These are phyloP conservation scores for Imbricaverruca yamaguchii DNA, from an alignment of 2,888 invertebrate genomes.

Conservation along the genomic window DNA sequence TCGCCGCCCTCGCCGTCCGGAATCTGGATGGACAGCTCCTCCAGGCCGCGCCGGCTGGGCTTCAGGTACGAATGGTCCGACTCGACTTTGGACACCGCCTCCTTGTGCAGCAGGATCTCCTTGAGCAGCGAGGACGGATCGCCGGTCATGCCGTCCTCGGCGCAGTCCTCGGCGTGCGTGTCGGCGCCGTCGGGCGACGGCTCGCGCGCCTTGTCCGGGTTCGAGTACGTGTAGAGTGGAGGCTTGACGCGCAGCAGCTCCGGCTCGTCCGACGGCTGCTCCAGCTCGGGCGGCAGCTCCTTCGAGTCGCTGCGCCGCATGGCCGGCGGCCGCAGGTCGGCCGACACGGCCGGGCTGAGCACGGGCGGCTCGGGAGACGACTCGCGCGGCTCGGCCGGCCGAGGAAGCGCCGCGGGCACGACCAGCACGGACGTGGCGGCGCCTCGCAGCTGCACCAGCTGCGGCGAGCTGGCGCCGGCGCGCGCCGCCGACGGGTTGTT, in stretches of 20 bases:
- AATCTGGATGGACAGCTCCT: slow-evolving; percentile 10
- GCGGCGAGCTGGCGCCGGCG: background rate
- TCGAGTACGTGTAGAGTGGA: slow-evolving; percentile 68
- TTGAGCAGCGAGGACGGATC: background rate
- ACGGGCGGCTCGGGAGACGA: background rate
- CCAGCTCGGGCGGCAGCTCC: slow-evolving; percentile 19
- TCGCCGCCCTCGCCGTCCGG: slow-evolving; percentile 27
- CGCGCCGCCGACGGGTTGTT: background rate
- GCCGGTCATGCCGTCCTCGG: background rate
- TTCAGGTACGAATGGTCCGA: slow-evolving; percentile 10
- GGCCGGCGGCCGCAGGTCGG: background rate
- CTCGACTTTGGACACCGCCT: slow-evolving; percentile 10
- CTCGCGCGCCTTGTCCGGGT: slow-evolving; percentile 47
- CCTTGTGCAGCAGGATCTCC: slow-evolving; percentile 18
- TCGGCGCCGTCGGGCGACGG: background rate
- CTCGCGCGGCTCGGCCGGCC: background rate
- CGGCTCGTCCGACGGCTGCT: slow-evolving; percentile 31
- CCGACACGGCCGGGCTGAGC: slow-evolving; percentile 1
- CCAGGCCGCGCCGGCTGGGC: background rate
- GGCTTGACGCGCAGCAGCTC: slow-evolving; percentile 58
- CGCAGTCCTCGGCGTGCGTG: background rate
- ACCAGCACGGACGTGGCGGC: background rate
- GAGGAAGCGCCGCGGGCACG: background rate
- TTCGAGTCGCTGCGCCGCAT: slow-evolving; percentile 1
- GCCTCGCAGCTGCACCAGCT: background rate